Base-by-base conservation (phyloP, 2,113 vertebrate species). In the Isichthys henryi region DNA sequence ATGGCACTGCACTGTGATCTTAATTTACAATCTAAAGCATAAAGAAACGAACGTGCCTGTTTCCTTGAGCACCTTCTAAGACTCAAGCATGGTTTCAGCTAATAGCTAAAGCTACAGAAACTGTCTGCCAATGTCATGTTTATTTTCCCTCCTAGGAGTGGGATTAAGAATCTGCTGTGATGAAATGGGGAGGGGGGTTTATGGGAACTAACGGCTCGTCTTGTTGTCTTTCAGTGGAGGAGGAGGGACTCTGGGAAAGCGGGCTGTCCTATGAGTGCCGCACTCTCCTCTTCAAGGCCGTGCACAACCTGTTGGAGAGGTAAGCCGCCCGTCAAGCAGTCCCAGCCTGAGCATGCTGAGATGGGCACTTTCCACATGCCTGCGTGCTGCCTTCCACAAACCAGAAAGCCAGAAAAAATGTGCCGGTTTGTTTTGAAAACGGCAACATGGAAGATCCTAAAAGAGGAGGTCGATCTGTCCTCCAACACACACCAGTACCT, bases 281-380 rank as follows among this genome's bases (percentile, higher is more conserved):
- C 93, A 99, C 98, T 15, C 96, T 99, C 90, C 98, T 99, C 93
- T 99, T 99, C 96, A 99, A 99, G 96, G 98, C 98, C 80, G 98
- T 99, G 93, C 98, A 99, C 95, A 99, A 99, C 95, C 95, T 99
- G 92, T 95, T 99, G 95, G 98, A 99, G 95, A 99, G 98, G 98
- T 99, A 96, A 94, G 90, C 90, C 43, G 6, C 17, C 53, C 13
- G 23, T 11, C 52, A 7, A 3, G 39, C 43, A 11, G 82, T n/a
- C 1, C 45, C 39, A 23, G 19, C 5, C 62, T 31, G 62, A 70
- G 62, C 62, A 3, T 4, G 62, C n/a, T 66, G 23, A 11, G 1
- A 13, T 31, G 62, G 62, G n/a, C n/a, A 3, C 62, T 27, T 66
- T n/a, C n/a, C n/a, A 66, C n/a, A 1, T 58, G 21, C 56, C 56